Evolutionary conservation across 2,888 invertebrate genomes (phyloP), one percentile per base, ranked within the genome.

Genomic region (Mimachlamys varia): DNA sequence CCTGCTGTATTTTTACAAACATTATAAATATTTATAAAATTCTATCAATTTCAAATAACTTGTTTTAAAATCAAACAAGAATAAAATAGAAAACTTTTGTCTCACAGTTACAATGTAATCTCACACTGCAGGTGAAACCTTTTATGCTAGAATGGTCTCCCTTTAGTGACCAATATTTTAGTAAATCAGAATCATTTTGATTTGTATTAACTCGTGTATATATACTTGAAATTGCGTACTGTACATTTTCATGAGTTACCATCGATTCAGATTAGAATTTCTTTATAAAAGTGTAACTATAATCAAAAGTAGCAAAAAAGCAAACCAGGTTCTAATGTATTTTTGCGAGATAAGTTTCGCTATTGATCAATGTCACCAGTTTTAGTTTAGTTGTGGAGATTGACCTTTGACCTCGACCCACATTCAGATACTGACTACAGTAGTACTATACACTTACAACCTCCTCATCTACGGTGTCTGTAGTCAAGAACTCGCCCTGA

Each of bases 381-480:
- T 33, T 10, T 1, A 15, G 15, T 76, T 27, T 76, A 10, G 76
- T 33, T 76, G 76, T 27, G 0, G 15, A 76, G 76, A 76, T 12
- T 76, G 76, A 76, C 76, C 76, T 7, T 76, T 76, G 76, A 76
- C 76, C 76, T 76, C 27, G 7, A 33, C 76, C 76, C 76, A 76
- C 33, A 76, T 76, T 27, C 76, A 76, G 76, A 33, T 76, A 33
- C 76, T 76, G 33, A 58, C 58, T 58, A 58, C 19, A 58, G 33
- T 76, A 58, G 33, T 76, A 76, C 33, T 76, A 76, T 33, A 76
- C 76, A 76, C 76, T 76, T 76, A 76, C 76, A 76, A 76, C 76
- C 17, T 76, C 27, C 33, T 27, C 33, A 10, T 76, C 76, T 76
- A 76, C 27, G 33, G 15, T 76, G 33, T 76, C 76, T 76, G 76